phyloP scores from a whole-genome alignment of 2,888 invertebrate species.

The Chymomyza fuscimana region DNA sequence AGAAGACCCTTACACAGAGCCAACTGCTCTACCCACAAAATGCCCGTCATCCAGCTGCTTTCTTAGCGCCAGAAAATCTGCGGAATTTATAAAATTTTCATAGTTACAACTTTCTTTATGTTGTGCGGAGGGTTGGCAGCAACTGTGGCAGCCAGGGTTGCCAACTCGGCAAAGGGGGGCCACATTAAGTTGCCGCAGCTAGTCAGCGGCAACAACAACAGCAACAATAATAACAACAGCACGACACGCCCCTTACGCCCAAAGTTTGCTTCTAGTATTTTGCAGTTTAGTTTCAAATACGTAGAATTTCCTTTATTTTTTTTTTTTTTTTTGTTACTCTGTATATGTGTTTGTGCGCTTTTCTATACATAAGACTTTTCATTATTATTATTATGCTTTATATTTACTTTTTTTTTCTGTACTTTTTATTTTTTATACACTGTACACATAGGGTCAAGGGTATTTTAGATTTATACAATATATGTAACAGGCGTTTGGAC shows the following conservation, averaged over 20 bases:
- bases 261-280: constrained; percentile 56
- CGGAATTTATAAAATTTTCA: constrained; percentile 76
- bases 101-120: constrained; percentile 75
- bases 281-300: constrained; percentile 73
- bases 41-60: constrained; percentile 14
- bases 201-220: neutral
- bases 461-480: neutral
- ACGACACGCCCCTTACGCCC: neutral
- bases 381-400: constrained; percentile 62
- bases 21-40: neutral
- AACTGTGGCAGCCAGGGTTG: neutral
- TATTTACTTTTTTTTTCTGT: constrained; percentile 32
- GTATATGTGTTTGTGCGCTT: constrained; percentile 50
- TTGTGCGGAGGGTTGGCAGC: constrained; percentile 21
- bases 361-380: constrained; percentile 64
- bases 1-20: neutral
- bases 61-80: constrained; percentile 73
- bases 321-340: constrained; percentile 38
- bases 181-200: neutral
- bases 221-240: neutral
- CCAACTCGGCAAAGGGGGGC: neutral
- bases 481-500: too few species aligned
- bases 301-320: constrained; percentile 23
- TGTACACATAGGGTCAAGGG: neutral
- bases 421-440: neutral